phyloP scores from a whole-genome alignment of 30 jellyfish, hydroid and myxozoan genomes.

The Cassiopea andromeda region DNA sequence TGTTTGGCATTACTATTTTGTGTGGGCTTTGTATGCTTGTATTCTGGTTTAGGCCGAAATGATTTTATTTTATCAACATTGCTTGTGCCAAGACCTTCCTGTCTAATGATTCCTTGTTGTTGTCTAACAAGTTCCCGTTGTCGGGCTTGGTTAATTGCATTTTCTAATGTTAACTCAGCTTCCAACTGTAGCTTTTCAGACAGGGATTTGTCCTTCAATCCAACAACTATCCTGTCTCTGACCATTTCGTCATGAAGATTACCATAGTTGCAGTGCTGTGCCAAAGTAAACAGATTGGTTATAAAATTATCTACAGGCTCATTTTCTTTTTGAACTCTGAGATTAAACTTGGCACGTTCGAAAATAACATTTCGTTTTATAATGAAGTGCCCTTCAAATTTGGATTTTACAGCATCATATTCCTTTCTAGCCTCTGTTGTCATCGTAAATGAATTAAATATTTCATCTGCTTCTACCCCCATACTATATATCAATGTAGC shows the following conservation, averaged over 20 bases:
- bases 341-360: constrained; percentile 20
- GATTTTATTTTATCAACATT: background rate
- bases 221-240: constrained; percentile 47
- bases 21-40: constrained; percentile 17
- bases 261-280: constrained; percentile 40
- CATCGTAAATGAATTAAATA: background rate
- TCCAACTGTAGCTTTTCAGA: constrained; percentile 40
- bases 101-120: constrained; percentile 25
- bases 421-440: constrained; percentile 3
- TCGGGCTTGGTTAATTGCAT: constrained; percentile 41
- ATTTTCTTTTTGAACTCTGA: constrained; percentile 1
- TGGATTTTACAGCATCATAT: constrained; percentile 10
- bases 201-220: constrained; percentile 36
- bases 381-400: constrained; percentile 25
- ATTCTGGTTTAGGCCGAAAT: background rate
- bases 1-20: background rate
- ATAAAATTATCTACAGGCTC: constrained; percentile 49
- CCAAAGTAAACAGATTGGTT: constrained; percentile 29
- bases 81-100: background rate
- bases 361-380: constrained; percentile 20
- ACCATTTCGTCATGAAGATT: constrained; percentile 46
- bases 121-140: constrained; percentile 39
- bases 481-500: constrained; percentile 23
- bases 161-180: constrained; percentile 38
- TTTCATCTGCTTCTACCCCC: constrained; percentile 63